Percentiles rank a stretch among this genome's conserved stretches.
Evolutionary conservation across 2,113 vertebrate genomes (phyloP).

Genomic region (Psilopsiagon aurifrons): DNA sequence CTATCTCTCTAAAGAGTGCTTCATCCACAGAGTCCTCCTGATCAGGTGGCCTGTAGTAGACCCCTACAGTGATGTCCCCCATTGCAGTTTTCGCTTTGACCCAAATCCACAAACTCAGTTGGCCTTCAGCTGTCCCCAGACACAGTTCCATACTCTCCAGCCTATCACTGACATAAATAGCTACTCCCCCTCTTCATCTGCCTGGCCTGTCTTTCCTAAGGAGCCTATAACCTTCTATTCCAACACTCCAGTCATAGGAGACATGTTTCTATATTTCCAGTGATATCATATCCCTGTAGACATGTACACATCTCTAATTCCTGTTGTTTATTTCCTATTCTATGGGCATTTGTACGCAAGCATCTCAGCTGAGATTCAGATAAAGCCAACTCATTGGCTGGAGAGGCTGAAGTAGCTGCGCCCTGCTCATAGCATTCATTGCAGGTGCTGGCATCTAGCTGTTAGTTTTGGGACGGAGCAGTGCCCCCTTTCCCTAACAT

Average conservation of each 20-base stretch:
- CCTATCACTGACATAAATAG: neutral
- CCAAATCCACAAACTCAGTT: neutral
- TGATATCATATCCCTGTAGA: neutral
- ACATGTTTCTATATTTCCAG: neutral
- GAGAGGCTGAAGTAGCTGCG: neutral
- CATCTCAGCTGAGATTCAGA: neutral
- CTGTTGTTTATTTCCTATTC: neutral
- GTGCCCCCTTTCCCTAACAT: neutral
- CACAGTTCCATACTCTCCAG: neutral
- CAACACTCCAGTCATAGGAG: neutral
- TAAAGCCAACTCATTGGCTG: neutral
- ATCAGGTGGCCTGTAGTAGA: neutral
- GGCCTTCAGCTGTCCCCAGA: neutral
- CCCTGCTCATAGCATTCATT: neutral
- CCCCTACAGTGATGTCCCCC: neutral
- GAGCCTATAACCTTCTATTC: neutral
- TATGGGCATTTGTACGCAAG: neutral
- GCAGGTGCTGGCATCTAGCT: neutral
- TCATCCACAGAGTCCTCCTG: neutral
- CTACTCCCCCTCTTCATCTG: neutral
- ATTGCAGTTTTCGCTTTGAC: neutral
- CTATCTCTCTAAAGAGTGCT: neutral
- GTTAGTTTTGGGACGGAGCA: neutral
- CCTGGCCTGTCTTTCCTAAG: neutral
- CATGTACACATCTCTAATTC: neutral